A percentile compares a stretch with the other conserved stretches of the same genome.
phyloP scores from a whole-genome alignment of 2,113 vertebrate genomes.

The Bostrychus sinensis region DNA sequence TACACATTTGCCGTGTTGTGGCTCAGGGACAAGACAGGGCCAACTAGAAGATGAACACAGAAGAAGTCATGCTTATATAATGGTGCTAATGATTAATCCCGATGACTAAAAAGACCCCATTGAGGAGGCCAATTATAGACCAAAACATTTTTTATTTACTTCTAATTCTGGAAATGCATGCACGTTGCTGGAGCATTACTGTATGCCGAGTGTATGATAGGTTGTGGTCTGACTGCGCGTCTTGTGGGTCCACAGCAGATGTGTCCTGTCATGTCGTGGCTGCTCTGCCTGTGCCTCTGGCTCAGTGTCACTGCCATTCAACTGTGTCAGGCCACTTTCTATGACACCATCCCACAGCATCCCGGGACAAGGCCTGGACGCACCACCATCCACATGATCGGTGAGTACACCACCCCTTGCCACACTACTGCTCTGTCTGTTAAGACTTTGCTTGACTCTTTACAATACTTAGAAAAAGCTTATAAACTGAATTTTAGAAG shows the following conservation, averaged over 20 bases:
- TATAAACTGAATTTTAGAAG: no score
- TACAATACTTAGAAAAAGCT: no score
- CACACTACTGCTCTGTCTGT: not conserved
- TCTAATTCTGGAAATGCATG: conserved; percentile 12
- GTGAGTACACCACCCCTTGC: conserved; percentile 52
- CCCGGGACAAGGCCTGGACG: conserved; percentile 91
- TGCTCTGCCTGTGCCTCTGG: conserved; percentile 92
- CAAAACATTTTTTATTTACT: not conserved
- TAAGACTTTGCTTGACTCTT: no score
- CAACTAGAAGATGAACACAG: conserved; percentile 52
- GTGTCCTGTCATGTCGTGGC: conserved; percentile 96
- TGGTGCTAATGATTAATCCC: conserved; percentile 57
- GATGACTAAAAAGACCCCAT: conserved; percentile 49
- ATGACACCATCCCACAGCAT: conserved; percentile 91
- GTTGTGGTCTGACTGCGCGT: conserved; percentile 65
- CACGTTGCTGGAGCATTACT: not conserved
- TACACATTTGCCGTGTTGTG: conserved; percentile 66
- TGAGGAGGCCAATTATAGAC: conserved; percentile 30
- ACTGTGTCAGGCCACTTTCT: conserved; percentile 92
- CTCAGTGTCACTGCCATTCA: conserved; percentile 88
- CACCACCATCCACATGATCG: conserved; percentile 78
- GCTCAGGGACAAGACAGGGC: conserved; percentile 65
- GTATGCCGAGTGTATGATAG: conserved; percentile 37
- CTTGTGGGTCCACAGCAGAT: conserved; percentile 78
- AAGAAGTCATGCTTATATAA: conserved; percentile 68